These are phyloP conservation scores for Zaprionus nigranus DNA, from an alignment of 1,140 invertebrate species.

Conservation along the genomic window DNA sequence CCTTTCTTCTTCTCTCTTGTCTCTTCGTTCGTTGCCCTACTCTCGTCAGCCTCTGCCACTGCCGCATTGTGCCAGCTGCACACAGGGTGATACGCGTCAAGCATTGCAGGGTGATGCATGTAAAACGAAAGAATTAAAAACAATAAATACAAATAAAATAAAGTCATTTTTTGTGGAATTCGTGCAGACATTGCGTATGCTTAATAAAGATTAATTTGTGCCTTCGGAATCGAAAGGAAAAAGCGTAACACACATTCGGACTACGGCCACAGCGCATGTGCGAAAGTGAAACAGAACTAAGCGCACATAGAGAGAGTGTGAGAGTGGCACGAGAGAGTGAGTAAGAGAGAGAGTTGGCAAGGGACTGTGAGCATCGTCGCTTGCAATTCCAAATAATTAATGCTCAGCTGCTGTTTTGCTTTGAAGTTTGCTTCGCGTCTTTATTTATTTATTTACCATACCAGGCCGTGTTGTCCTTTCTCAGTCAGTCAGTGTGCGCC, in stretches of 20 bases:
- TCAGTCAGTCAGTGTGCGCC: slow-evolving; percentile 3
- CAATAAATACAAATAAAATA: background rate
- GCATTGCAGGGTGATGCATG: background rate
- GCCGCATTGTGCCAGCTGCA: slow-evolving; percentile 9
- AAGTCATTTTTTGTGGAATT: background rate
- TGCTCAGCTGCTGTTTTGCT: slow-evolving; percentile 61
- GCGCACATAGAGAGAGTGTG: slow-evolving; percentile 11
- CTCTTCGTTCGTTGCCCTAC: slow-evolving; percentile 17
- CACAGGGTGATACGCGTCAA: background rate
- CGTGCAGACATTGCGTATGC: slow-evolving; percentile 54
- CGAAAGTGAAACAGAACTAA: background rate
- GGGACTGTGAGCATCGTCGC: slow-evolving; percentile 12
- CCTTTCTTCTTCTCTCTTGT: slow-evolving; percentile 6
- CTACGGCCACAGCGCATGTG: slow-evolving; percentile 44
- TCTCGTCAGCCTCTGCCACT: background rate
- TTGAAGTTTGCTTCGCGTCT: slow-evolving; percentile 73
- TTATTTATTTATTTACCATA: slow-evolving; percentile 78
- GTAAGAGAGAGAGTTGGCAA: slow-evolving; percentile 9
- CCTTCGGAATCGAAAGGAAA: slow-evolving; percentile 35
- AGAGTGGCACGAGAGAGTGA: slow-evolving; percentile 1
- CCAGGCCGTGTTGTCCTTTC: slow-evolving; percentile 46
- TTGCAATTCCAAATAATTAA: slow-evolving; percentile 28
- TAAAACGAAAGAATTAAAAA: background rate
- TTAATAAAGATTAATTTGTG: slow-evolving; percentile 61
- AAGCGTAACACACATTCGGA: slow-evolving; percentile 61